Percentiles rank a stretch among this genome's conserved stretches.
These are phyloP conservation scores for Leucoraja erinaceus DNA, from an alignment of 2,113 vertebrate species.

Conservation along the genomic window DNA sequence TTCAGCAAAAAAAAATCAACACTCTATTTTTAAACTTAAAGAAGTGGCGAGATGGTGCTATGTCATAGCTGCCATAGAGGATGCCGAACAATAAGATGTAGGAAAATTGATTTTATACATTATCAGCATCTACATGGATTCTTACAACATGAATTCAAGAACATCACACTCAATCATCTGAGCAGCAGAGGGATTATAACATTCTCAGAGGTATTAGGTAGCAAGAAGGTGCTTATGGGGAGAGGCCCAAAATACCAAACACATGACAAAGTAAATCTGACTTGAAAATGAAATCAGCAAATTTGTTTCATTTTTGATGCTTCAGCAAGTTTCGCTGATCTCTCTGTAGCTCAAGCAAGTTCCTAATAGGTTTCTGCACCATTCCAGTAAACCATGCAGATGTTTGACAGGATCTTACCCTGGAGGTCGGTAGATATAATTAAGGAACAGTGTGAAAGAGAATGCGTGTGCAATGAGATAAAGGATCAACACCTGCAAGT, in stretches of 20 bases:
- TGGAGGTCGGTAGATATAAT: not conserved
- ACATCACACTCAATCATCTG: not conserved
- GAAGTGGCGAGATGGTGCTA: not conserved
- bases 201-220: not conserved
- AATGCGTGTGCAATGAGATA: not conserved
- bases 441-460: not conserved
- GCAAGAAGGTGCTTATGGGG: not conserved
- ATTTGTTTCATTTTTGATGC: not conserved
- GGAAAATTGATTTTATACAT: not conserved
- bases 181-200: not conserved
- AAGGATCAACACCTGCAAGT: not conserved
- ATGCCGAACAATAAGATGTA: not conserved
- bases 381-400: not conserved
- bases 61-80: not conserved
- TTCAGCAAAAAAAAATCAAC: not conserved
- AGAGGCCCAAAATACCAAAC: not conserved
- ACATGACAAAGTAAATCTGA: not conserved
- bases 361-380: not conserved
- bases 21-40: not conserved
- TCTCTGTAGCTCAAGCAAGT: constrained; percentile 1
- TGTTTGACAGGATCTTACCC: not conserved
- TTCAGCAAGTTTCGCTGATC: not conserved
- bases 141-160: not conserved
- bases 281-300: not conserved
- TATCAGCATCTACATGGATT: not conserved